Evolutionary conservation across 2,888 invertebrate genomes (phyloP).

Genomic region (Drosophila aldrichi): DNA sequence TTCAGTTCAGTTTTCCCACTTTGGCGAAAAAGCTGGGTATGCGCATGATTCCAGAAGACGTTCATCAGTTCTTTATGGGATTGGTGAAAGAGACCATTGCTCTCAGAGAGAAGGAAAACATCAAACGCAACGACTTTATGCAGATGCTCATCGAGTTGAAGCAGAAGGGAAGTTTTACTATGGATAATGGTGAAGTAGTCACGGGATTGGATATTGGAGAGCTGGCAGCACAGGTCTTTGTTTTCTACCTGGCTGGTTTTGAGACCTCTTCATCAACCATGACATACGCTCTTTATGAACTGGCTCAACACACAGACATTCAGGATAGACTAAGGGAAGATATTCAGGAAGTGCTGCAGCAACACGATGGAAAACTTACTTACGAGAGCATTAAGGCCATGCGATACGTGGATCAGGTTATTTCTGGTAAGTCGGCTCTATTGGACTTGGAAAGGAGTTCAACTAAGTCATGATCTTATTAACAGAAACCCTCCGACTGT

Average conservation of each 20-base stretch:
- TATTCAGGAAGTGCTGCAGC: slow-evolving; percentile 82
- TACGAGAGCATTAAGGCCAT: slow-evolving; percentile 84
- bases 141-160: slow-evolving; percentile 85
- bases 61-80: slow-evolving; percentile 80
- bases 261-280: slow-evolving; percentile 86
- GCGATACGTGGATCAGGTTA: slow-evolving; percentile 85
- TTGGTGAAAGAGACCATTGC: slow-evolving; percentile 84
- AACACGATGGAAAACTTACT: slow-evolving; percentile 83
- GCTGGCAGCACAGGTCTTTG: slow-evolving; percentile 86
- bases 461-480: slow-evolving; percentile 4
- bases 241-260: slow-evolving; percentile 87
- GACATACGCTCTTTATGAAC: slow-evolving; percentile 85
- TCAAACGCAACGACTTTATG: slow-evolving; percentile 86
- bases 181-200: slow-evolving; percentile 72
- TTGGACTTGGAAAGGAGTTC: not conserved
- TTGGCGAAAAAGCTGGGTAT: slow-evolving; percentile 68
- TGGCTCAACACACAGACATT: slow-evolving; percentile 85
- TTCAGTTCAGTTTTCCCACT: slow-evolving; percentile 61
- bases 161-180: slow-evolving; percentile 61
- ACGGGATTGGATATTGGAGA: slow-evolving; percentile 81
- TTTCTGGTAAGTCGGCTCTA: slow-evolving; percentile 82
- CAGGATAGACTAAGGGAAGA: slow-evolving; percentile 85
- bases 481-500: slow-evolving; percentile 87
- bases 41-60: slow-evolving; percentile 63
- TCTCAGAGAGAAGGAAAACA: slow-evolving; percentile 80